phyloP scores from a whole-genome alignment of 2,888 invertebrate species.

The Phymatocera aterrima region DNA sequence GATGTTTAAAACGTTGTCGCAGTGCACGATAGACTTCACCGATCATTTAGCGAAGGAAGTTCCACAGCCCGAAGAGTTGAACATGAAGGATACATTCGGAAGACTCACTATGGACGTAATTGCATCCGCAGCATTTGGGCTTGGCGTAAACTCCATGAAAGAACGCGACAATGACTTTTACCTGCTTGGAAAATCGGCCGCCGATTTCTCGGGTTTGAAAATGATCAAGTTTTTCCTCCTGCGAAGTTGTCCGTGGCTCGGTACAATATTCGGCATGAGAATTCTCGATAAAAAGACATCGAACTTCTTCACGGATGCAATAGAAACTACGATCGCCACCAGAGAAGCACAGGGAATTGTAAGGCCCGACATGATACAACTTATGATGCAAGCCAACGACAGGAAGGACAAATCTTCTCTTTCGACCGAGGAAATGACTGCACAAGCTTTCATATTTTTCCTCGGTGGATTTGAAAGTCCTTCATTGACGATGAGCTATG shows the following conservation, averaged over 20 bases:
- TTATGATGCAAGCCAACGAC: conserved; percentile 73
- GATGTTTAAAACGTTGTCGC: conserved; percentile 76
- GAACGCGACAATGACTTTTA: conserved; percentile 66
- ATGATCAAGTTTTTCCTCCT: conserved; percentile 67
- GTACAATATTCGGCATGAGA: conserved; percentile 65
- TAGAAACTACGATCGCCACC: conserved; percentile 47
- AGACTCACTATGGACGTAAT: conserved; percentile 65
- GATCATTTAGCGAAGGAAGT: conserved; percentile 56
- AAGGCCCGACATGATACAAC: conserved; percentile 77
- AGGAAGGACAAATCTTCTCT: background rate
- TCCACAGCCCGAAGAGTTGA: conserved; percentile 51
- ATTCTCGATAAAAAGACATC: conserved; percentile 61
- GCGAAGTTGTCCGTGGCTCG: conserved; percentile 67
- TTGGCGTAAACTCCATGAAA: conserved; percentile 63
- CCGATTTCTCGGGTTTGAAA: conserved; percentile 66
- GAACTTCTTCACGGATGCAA: conserved; percentile 47
- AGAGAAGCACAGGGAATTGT: conserved; percentile 56
- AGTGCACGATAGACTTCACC: conserved; percentile 64
- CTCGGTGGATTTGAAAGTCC: conserved; percentile 55
- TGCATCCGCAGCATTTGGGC: conserved; percentile 64
- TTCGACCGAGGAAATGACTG: conserved; percentile 27
- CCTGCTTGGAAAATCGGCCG: conserved; percentile 65
- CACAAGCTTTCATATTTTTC: conserved; percentile 7
- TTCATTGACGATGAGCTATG: conserved; percentile 42
- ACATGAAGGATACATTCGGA: conserved; percentile 65